Percentiles rank a stretch among this genome's conserved stretches.
These are phyloP conservation scores for Hydra vulgaris DNA, from an alignment of 30 jellyfish, hydroid and myxozoan species.

Conservation along the genomic window DNA sequence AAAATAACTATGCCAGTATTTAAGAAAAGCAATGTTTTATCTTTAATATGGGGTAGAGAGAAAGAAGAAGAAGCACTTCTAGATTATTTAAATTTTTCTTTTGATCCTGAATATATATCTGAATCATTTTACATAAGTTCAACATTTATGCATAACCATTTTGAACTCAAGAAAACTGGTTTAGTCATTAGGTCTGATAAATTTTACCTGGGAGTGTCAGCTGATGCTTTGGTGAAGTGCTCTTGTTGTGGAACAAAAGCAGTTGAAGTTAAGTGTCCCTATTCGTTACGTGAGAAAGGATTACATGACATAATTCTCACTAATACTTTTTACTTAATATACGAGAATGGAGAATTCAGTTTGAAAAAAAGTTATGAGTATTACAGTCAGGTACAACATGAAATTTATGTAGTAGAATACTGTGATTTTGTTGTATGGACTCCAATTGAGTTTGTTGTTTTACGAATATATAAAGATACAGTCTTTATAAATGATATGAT, in stretches of 20 bases:
- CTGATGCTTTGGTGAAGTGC: constrained; percentile 23
- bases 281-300: not conserved
- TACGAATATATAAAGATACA: constrained; percentile 5
- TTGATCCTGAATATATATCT: constrained; percentile 10
- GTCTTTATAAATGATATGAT: not conserved
- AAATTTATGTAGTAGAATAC: constrained; percentile 5
- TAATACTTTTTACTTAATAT: not conserved
- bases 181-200: constrained; percentile 15
- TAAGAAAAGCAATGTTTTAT: not conserved
- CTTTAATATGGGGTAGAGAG: constrained; percentile 31
- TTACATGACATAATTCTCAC: not conserved
- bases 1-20: constrained; percentile 12
- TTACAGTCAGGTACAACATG: constrained; percentile 14
- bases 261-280: constrained; percentile 20
- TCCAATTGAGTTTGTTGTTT: constrained; percentile 6
- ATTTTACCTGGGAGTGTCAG: constrained; percentile 16
- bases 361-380: constrained; percentile 12
- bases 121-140: constrained; percentile 2
- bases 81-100: constrained; percentile 6
- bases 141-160: constrained; percentile 4
- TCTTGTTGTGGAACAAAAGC: constrained; percentile 18
- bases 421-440: constrained; percentile 26
- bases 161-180: constrained; percentile 6
- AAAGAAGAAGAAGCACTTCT: constrained; percentile 25
- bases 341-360: not conserved